Evolutionary conservation across 2,888 invertebrate species (phyloP), one percentile per base, ranked within the genome.

Genomic region (Lissocephala sabroskyi): DNA sequence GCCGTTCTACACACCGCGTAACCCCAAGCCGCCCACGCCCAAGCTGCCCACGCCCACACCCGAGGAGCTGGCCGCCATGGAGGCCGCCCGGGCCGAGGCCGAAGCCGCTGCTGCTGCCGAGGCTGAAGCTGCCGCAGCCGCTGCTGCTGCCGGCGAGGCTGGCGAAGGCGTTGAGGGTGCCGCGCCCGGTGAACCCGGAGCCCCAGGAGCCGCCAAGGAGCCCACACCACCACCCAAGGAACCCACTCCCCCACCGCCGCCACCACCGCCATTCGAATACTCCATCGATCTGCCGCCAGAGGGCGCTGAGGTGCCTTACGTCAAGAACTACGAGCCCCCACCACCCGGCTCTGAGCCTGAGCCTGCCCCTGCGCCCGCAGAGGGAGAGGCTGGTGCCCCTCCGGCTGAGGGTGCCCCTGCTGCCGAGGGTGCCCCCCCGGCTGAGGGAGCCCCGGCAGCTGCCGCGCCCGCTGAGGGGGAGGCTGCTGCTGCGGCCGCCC

Each of bases 21-120:
- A 84, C 67, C 86, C 85, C 41, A 85, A 85, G 62, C 85, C 85
- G 49, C 85, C 84, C 37, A 85, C 85, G 48, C 84, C 85, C 10
- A 82, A 78, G 60, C 45, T 79, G 45, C 82, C 83, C 13, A 82
- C 81, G 23, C 83, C 82, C 4, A 82, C 83, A 28, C 82, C 83
- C 26, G 82, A 81, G 49, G 83, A 82, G 49, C 56, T 79, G 52
- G 82, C 79, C n/a, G 82, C 81, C 40, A 60, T 81, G 18, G 86
- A 84, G 49, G 84, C 82, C 2, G 80, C 82, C 1, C 65, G 59
- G 42, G 83, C 81, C 1, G 79, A 63, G 5, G 79, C 79, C 3
- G 81, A 70, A 48, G 81, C 76, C 1, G 82, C 71, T 1, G 81
- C 71, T 3, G 74, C 57, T 7, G 77, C 66, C 18, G 80, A 61